Conservation (phyloP, 2,888 invertebrate genomes). For the Patella caerulea region DNA sequence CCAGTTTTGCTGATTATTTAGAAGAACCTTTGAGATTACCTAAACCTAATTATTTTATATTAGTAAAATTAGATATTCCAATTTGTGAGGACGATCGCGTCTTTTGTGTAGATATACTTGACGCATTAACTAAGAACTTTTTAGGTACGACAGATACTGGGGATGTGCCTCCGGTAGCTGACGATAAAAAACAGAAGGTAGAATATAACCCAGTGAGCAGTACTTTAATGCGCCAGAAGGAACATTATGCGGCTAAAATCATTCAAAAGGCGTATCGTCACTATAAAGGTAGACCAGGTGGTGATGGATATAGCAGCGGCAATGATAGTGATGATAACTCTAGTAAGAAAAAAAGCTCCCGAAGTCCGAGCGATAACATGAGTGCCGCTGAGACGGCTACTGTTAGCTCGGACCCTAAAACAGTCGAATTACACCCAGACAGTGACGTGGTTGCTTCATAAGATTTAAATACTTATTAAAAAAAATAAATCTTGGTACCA, state of each 20-base stretch:
- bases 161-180: conserved; percentile 43
- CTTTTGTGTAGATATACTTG: conserved; percentile 98
- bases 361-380: background rate
- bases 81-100: conserved; percentile 96
- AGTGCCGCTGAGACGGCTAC: conserved; percentile 19
- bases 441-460: conserved; percentile 64
- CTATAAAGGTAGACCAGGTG: conserved; percentile 67
- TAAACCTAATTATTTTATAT: conserved; percentile 98
- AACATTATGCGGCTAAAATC: conserved; percentile 94
- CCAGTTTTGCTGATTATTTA: conserved; percentile 94
- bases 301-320: background rate
- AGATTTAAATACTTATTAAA: background rate
- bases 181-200: conserved; percentile 78
- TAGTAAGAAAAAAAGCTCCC: background rate
- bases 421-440: conserved; percentile 63
- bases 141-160: conserved; percentile 93
- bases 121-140: conserved; percentile 98
- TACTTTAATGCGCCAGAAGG: conserved; percentile 94
- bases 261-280: conserved; percentile 96
- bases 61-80: conserved; percentile 98
- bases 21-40: conserved; percentile 96
- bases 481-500: too few relatives aligned
- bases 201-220: conserved; percentile 96
- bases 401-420: conserved; percentile 39
- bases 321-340: background rate